Percentiles rank a stretch among this genome's conserved stretches.
Conservation (phyloP, 2,888 invertebrate genomes). For the Lasioglossum malachurum region DNA sequence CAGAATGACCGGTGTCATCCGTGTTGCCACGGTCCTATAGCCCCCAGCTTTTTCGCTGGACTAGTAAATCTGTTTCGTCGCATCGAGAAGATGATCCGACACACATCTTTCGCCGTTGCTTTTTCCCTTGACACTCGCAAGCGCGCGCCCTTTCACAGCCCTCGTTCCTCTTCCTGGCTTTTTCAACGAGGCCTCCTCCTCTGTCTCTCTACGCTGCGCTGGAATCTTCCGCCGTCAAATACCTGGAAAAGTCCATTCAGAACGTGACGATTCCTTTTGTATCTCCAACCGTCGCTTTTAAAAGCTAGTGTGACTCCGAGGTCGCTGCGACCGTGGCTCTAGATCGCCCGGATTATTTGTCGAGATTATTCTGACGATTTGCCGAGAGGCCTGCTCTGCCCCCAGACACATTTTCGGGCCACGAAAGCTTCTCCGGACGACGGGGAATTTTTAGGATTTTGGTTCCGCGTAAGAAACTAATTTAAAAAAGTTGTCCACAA, state of each 20-base stretch:
- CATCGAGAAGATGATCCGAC: conserved; percentile 72
- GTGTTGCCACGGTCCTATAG: conserved; percentile 70
- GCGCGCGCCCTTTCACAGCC: conserved; percentile 53
- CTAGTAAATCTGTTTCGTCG: conserved; percentile 76
- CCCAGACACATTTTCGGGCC: not conserved
- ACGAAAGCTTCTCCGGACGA: not conserved
- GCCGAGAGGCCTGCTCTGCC: not conserved
- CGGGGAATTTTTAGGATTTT: not conserved
- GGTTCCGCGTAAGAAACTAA: not conserved
- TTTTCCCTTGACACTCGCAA: conserved; percentile 37
- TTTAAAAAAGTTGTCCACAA: too few relatives aligned
- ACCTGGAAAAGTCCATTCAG: conserved; percentile 78
- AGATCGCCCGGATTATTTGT: conserved; percentile 48
- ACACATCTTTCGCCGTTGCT: conserved; percentile 46
- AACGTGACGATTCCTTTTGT: conserved; percentile 71
- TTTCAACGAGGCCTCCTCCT: not conserved
- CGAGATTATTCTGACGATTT: conserved; percentile 42
- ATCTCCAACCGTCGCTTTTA: conserved; percentile 58
- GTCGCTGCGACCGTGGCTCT: not conserved
- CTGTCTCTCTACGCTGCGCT: conserved; percentile 21
- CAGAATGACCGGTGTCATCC: conserved; percentile 73
- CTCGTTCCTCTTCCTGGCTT: not conserved
- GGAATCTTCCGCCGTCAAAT: conserved; percentile 58
- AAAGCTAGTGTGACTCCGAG: conserved; percentile 47
- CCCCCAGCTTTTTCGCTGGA: conserved; percentile 61